These are phyloP conservation scores for Aphelocoma californica DNA, from an alignment of 2,797 vertebrate species.

Conservation along the genomic window DNA sequence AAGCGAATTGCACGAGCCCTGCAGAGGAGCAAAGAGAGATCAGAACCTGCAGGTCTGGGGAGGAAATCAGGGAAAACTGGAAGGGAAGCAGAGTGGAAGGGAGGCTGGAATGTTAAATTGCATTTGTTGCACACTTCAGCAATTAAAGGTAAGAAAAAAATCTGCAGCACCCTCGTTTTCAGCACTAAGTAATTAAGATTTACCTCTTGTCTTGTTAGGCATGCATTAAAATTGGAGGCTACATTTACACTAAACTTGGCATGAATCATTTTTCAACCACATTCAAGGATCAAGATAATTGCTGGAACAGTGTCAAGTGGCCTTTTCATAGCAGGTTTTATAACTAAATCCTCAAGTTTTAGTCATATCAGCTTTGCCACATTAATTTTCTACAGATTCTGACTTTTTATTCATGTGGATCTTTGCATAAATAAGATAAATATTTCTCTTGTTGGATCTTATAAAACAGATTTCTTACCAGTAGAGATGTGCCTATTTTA, in stretches of 20 bases:
- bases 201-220: not conserved
- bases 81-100: not conserved
- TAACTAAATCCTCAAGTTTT: not conserved
- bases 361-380: not conserved
- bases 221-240: not conserved
- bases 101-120: not conserved
- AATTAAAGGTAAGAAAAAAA: not conserved
- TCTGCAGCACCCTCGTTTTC: not conserved
- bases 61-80: not conserved
- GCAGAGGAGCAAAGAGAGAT: not conserved
- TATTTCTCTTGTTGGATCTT: not conserved
- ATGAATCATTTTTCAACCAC: not conserved
- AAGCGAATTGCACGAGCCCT: conserved; percentile 94
- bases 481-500: not conserved
- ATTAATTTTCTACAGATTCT: not conserved
- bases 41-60: not conserved
- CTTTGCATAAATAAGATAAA: not conserved
- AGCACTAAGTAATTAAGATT: not conserved
- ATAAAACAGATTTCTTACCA: not conserved
- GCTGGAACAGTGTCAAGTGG: not conserved
- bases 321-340: not conserved
- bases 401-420: not conserved
- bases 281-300: not conserved
- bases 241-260: not conserved
- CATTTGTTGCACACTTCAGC: not conserved